Base-by-base conservation (phyloP, 1,140 invertebrate genomes). In the Drosophila orosa region DNA sequence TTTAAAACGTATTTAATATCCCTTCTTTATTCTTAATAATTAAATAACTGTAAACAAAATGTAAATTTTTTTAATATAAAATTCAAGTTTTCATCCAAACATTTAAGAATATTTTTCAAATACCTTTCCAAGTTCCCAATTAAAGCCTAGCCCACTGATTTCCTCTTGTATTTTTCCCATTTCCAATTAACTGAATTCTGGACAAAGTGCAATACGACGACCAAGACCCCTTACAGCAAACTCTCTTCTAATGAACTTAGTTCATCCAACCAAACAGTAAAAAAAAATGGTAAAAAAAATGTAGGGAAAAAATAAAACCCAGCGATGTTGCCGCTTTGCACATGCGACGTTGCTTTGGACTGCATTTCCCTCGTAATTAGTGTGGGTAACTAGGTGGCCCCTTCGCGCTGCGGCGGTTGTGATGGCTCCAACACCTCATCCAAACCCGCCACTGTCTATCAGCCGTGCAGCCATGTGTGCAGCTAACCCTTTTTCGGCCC, bases 381-480 rank as follows among this genome's bases (percentile, higher is more conserved):
- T 80, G 50, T 77, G 80, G 81, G 80, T 65, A 80, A 85, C 80
- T 73, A 84, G 80, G 81, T 84, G 80, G 80, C 80, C 74, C 42
- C 24, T 25, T 12, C 27, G 27, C 47, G 6, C 12, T 50, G 48
- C 27, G 48, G 29, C 66, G 80, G 79, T 50, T 62, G 74, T 57
- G 44, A 57, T 52, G 50, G 54, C 27, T n/a, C 68, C 68, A 72
- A 72, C 68, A 72, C 68, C 67, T 72, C 42, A 17, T 19, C 22
- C 31, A 29, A 25, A 10, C 31, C 63, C 33, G 31, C 29, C 57
- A 27, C 78, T 80, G 81, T 85, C 77, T 77, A 66, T 85, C 80
- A 84, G 81, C 67, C 80, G 72, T 48, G 66, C 80, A 84, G 81
- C 77, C 81, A 85, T 84, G 80, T 84, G 80, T 84, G 81, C 80